These are phyloP conservation scores for Aethes cnicana DNA, from an alignment of 2,888 invertebrate genomes.

Conservation along the genomic window DNA sequence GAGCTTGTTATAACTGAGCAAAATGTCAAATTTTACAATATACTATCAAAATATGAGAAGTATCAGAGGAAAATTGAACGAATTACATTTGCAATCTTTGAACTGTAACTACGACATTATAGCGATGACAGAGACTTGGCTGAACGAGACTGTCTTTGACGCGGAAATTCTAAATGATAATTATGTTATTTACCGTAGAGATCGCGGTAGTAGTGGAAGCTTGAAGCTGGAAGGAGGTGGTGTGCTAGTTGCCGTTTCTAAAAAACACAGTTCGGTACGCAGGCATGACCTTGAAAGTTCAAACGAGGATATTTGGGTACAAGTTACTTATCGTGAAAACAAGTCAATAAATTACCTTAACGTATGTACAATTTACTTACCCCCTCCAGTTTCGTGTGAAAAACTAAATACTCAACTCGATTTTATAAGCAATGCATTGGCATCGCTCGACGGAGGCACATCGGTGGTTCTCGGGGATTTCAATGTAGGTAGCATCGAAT, in stretches of 20 bases:
- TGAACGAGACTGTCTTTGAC: not conserved
- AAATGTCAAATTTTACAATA: not conserved
- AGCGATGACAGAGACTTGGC: constrained; percentile 7
- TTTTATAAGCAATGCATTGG: too few relatives aligned
- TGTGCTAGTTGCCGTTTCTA: not conserved
- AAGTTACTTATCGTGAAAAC: too few relatives aligned
- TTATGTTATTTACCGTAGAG: constrained; percentile 1
- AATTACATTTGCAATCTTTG: not conserved
- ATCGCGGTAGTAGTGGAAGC: not conserved
- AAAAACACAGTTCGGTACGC: too few relatives aligned
- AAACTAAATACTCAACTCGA: too few relatives aligned
- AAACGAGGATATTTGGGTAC: too few relatives aligned
- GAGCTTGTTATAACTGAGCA: not conserved
- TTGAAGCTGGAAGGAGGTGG: constrained; percentile 4
- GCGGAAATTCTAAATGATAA: not conserved
- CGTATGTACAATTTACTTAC: too few relatives aligned
- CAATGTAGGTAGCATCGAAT: too few relatives aligned
- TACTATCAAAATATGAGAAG: not conserved
- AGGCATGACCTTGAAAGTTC: too few relatives aligned
- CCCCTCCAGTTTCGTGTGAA: too few relatives aligned
- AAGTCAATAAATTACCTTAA: too few relatives aligned
- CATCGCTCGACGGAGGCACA: too few relatives aligned
- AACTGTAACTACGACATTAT: constrained; percentile 8
- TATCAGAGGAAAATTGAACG: not conserved
- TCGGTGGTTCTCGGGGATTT: too few relatives aligned